These are phyloP conservation scores for Acrobasis suavella DNA, from an alignment of 2,888 invertebrate species.

Conservation along the genomic window DNA sequence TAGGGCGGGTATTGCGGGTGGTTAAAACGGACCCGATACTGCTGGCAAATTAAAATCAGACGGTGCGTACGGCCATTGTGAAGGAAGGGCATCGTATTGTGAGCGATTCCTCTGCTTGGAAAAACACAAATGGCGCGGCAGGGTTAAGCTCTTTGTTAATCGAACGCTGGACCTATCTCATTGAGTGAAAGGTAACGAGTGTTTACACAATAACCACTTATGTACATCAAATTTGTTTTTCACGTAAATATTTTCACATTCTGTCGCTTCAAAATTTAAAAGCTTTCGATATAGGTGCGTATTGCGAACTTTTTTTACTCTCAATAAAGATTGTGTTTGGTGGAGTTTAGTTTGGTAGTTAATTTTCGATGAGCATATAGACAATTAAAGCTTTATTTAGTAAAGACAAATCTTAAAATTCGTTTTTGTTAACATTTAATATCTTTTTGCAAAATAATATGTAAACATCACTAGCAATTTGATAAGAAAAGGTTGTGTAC, in stretches of 20 bases:
- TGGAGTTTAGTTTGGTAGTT: background rate
- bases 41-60: conserved; percentile 78
- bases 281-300: background rate
- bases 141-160: conserved; percentile 74
- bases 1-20: conserved; percentile 64
- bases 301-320: background rate
- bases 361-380: conserved; percentile 17
- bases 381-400: conserved; percentile 5
- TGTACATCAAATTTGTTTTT: conserved; percentile 22
- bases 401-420: background rate
- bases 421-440: no score
- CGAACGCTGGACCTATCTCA: conserved; percentile 45
- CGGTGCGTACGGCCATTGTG: conserved; percentile 75
- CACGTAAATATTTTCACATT: conserved; percentile 16
- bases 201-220: conserved; percentile 27
- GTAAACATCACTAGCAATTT: no score
- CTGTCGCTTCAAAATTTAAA: conserved; percentile 16
- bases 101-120: conserved; percentile 76
- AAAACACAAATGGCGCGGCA: conserved; percentile 73
- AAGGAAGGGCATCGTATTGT: conserved; percentile 69
- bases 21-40: conserved; percentile 69
- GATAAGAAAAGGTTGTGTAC: no score
- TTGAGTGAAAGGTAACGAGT: conserved; percentile 33
- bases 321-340: conserved; percentile 12
- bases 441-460: background rate